Percentiles rank a stretch among this genome's conserved stretches.
Conservation (phyloP, 2,113 vertebrate genomes). For the Lampris incognitus region DNA sequence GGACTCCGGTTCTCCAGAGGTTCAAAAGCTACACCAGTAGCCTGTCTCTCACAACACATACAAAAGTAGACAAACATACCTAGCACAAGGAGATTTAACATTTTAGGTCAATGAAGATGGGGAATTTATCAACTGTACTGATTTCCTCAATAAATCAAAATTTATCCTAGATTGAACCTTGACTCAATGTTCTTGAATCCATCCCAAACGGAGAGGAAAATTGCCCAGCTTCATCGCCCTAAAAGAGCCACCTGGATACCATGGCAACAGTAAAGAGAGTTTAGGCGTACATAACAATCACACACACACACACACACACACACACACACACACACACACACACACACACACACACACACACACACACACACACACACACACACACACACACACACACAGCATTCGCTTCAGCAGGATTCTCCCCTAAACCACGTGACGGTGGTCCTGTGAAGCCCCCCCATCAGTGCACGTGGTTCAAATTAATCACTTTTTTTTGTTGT, state of each 20-base stretch:
- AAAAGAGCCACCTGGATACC: not conserved
- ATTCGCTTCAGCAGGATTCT: not conserved
- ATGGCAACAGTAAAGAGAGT: not conserved
- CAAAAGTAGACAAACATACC: not conserved
- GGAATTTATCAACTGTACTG: not conserved
- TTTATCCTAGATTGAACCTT: not conserved
- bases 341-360: no score
- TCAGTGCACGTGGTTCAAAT: no score
- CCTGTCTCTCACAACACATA: not conserved
- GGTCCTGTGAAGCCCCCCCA: no score
- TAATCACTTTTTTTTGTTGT: no score
- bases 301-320: no score
- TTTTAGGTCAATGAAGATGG: not conserved
- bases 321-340: no score
- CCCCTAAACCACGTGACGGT: not conserved
- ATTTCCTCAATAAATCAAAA: not conserved
- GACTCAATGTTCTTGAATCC: not conserved
- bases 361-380: no score
- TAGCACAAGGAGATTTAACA: not conserved
- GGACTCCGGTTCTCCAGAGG: not conserved
- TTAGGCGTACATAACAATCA: not conserved
- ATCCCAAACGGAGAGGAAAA: not conserved
- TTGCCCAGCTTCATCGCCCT: slow-evolving; percentile 30
- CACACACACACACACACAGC: no score
- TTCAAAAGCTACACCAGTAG: not conserved